These are phyloP conservation scores for Chrysomela aeneicollis DNA, from an alignment of 2,888 invertebrate genomes.

Conservation along the genomic window DNA sequence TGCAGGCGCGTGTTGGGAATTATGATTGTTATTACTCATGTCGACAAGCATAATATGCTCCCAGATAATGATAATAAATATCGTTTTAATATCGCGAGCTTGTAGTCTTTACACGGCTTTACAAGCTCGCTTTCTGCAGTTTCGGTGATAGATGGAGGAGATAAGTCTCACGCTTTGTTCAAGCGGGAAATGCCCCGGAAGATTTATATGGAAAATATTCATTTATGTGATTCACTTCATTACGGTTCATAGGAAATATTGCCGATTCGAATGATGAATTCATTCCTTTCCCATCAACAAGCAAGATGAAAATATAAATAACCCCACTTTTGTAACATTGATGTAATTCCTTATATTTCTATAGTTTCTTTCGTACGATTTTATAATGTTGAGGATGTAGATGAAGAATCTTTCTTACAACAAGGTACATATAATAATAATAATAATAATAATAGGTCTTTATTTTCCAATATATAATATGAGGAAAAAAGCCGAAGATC, in stretches of 20 bases:
- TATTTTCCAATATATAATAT: no score
- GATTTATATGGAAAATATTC: slow-evolving; percentile 17
- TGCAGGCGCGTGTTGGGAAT: slow-evolving; percentile 53
- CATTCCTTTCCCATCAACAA: no score
- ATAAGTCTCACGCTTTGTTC: slow-evolving; percentile 25
- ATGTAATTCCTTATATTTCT: no score
- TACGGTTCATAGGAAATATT: neutral
- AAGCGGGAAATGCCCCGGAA: neutral
- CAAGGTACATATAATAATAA: no score
- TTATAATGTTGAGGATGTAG: no score
- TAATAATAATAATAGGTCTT: no score
- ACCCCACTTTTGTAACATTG: no score
- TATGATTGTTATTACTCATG: slow-evolving; percentile 56
- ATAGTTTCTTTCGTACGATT: no score
- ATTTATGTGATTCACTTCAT: neutral
- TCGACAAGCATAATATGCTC: slow-evolving; percentile 51
- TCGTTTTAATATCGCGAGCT: slow-evolving; percentile 48
- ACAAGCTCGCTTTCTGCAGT: slow-evolving; percentile 28
- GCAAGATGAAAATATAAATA: no score
- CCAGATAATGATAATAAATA: slow-evolving; percentile 51
- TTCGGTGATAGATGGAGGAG: slow-evolving; percentile 27
- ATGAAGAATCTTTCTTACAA: no score
- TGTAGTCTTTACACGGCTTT: slow-evolving; percentile 36
- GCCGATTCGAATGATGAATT: no score
- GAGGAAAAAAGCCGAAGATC: no score